These are phyloP conservation scores for Pristionchus maxplancki DNA, from an alignment of 2,888 invertebrate species.

Conservation along the genomic window DNA sequence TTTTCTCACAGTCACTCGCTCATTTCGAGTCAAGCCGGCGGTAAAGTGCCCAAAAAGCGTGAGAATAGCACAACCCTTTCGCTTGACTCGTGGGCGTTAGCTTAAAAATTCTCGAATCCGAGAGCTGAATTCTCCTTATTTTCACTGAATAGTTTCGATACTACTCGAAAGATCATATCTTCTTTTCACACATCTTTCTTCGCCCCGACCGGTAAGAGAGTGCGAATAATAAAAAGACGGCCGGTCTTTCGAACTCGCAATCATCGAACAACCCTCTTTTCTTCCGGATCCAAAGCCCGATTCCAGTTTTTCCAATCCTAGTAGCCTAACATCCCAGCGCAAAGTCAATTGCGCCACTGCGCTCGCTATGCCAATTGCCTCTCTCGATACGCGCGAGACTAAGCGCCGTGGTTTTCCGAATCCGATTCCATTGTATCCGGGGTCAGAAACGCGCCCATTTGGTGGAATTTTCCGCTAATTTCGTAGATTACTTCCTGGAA, in stretches of 20 bases:
- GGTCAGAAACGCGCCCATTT: background rate
- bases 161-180: no score
- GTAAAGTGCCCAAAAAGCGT: background rate
- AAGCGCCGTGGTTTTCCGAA: constrained; percentile 9
- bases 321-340: background rate
- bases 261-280: no score
- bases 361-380: background rate
- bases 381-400: background rate
- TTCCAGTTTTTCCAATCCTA: background rate
- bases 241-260: no score
- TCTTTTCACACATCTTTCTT: no score
- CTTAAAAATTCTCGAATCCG: no score
- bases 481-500: background rate
- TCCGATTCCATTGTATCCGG: background rate
- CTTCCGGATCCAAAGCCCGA: background rate
- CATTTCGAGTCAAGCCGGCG: background rate
- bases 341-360: background rate
- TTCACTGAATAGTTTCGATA: no score
- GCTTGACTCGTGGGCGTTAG: background rate
- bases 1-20: background rate
- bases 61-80: background rate
- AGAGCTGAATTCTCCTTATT: no score
- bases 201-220: no score
- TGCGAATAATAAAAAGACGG: no score
- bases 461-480: background rate